Percentiles rank a stretch among this genome's conserved stretches.
Evolutionary conservation across 2,113 vertebrate species (phyloP).

Genomic region (Percina caprodes): DNA sequence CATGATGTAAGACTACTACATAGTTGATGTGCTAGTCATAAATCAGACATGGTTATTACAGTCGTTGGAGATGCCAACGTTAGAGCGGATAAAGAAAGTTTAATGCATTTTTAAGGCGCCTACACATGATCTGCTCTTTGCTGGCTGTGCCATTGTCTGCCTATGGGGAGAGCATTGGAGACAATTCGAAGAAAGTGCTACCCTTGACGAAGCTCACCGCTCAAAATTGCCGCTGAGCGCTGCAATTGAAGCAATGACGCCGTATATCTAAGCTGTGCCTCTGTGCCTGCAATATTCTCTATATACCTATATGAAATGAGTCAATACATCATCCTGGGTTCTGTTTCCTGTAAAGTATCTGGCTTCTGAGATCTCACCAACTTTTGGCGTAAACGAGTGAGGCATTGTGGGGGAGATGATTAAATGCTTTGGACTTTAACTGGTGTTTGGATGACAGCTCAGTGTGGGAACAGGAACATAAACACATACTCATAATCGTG

Average conservation of each 20-base stretch:
- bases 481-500: constrained; percentile 4
- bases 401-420: constrained; percentile 31
- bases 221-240: too few relatives aligned
- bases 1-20: neutral
- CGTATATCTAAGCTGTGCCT: too few relatives aligned
- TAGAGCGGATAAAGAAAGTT: too few relatives aligned
- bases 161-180: too few relatives aligned
- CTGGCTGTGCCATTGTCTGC: too few relatives aligned
- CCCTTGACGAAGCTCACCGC: too few relatives aligned
- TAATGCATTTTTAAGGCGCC: too few relatives aligned
- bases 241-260: too few relatives aligned
- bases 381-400: neutral
- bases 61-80: too few relatives aligned
- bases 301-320: constrained; percentile 3
- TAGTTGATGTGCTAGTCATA: neutral
- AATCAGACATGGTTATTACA: neutral
- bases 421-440: constrained; percentile 31
- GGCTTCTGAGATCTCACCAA: neutral
- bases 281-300: too few relatives aligned
- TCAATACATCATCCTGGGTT: constrained; percentile 28
- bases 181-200: too few relatives aligned
- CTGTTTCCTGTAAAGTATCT: constrained; percentile 4
- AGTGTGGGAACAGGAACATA: neutral
- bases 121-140: too few relatives aligned
- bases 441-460: constrained; percentile 10